phyloP scores from a whole-genome alignment of 2,797 vertebrate species.

The Centroberyx gerrardi region DNA sequence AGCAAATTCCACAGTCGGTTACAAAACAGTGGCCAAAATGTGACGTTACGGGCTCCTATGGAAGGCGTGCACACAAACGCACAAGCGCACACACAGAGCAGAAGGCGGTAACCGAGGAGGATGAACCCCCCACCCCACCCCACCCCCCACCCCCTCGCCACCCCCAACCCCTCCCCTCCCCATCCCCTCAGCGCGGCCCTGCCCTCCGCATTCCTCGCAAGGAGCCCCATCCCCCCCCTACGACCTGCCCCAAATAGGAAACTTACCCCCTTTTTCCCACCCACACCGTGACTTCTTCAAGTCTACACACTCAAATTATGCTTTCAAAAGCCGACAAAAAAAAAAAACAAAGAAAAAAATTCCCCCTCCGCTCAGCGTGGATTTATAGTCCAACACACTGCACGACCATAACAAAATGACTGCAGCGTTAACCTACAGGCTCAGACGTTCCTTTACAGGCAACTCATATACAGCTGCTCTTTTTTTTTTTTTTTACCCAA shows the following conservation, averaged over 20 bases:
- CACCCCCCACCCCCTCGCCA: constrained; percentile 77
- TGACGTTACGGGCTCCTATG: constrained; percentile 44
- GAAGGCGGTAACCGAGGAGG: constrained; percentile 70
- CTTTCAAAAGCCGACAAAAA: constrained; percentile 64
- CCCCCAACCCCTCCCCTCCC: constrained; percentile 78
- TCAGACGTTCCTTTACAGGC: constrained; percentile 20
- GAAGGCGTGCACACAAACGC: constrained; percentile 21
- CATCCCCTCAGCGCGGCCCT: constrained; percentile 71
- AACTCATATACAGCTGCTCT: constrained; percentile 5
- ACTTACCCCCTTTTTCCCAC: constrained; percentile 82
- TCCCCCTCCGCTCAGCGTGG: not conserved
- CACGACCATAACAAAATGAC: constrained; percentile 38
- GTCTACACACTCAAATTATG: constrained; percentile 69
- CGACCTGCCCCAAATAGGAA: constrained; percentile 83
- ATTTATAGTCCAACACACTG: not conserved
- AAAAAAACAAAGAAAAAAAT: constrained; percentile 23
- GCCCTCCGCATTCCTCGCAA: constrained; percentile 89
- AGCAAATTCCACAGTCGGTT: constrained; percentile 58
- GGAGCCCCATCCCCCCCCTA: constrained; percentile 78
- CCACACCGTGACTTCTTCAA: constrained; percentile 78
- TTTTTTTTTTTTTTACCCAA: constrained; percentile 1
- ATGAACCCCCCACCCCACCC: constrained; percentile 82
- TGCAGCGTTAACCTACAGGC: constrained; percentile 42
- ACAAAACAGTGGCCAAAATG: constrained; percentile 62
- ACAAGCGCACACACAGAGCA: constrained; percentile 53